phyloP scores from a whole-genome alignment of 2,113 vertebrate species.

The Cygnus atratus region DNA sequence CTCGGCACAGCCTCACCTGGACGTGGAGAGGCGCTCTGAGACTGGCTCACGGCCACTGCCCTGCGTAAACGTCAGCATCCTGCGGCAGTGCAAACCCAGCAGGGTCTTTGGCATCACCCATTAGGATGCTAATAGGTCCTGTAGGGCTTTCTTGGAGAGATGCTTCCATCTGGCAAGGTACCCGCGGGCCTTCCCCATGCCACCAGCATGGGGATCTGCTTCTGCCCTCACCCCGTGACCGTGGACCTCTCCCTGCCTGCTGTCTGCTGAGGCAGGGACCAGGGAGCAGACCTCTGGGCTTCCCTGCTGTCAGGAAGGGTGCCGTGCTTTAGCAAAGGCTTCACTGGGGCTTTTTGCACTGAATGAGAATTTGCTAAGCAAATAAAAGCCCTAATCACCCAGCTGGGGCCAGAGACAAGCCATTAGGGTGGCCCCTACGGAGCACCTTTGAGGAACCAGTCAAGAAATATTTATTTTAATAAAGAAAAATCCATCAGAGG shows the following conservation, averaged over 20 bases:
- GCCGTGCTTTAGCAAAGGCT: fast-evolving
- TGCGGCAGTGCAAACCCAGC: not conserved
- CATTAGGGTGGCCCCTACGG: not conserved
- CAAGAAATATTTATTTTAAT: not conserved
- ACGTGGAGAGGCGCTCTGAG: not conserved
- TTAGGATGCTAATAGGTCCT: not conserved
- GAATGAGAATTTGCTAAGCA: not conserved
- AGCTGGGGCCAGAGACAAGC: not conserved
- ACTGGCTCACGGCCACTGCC: not conserved
- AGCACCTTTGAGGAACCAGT: not conserved
- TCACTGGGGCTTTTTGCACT: not conserved
- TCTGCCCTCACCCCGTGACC: not conserved
- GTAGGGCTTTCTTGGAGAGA: not conserved
- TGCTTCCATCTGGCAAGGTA: not conserved
- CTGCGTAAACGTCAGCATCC: not conserved
- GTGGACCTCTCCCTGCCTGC: not conserved
- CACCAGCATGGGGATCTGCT: not conserved
- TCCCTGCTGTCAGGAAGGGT: not conserved
- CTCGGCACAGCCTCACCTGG: fast-evolving
- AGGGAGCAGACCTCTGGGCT: not conserved
- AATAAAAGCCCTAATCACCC: not conserved
- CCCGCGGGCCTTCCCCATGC: not conserved
- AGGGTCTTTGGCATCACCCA: not conserved
- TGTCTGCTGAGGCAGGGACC: not conserved
- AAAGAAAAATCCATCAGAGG: not conserved